Base-by-base conservation (phyloP, 2,888 invertebrate genomes). In the Ametastegia equiseti region DNA sequence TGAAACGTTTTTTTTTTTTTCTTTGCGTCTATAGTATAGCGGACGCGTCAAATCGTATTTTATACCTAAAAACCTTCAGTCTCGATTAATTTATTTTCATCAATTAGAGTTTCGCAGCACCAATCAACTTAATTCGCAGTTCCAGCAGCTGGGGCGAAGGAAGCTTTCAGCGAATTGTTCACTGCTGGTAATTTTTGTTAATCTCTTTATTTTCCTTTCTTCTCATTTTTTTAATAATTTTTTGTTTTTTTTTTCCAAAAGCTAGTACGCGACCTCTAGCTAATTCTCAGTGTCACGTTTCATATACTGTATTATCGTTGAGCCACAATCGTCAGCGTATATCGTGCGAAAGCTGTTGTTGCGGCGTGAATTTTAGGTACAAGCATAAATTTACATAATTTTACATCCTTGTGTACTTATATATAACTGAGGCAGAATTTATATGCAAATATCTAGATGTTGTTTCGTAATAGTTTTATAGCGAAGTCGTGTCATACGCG, bases 381-480 rank as follows among this genome's bases (percentile, higher is more conserved):
- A 5, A 50, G 54, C 73, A 73, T 75, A 75, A 75, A 75, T 75
- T 75, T 54, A 33, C 75, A 75, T 50, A 54, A 54, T 54, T 54
- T 54, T 54, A 36, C 47, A 33, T 23, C 54, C 36, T 54, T 23
- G 19, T 15, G 9, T 9, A 19, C 65, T 67, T 39, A 19, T 36
- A 7, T 36, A 39, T 13, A 63, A 15, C 27, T n/a, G n/a, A 15
- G 7, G 19, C 33, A 65, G n/a, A 19, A 42, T 42, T 54, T 65
- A 9, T 36, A 65, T 65, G 65, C 19, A 67, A 60, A 60, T 60
- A 2, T 11, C 13, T 13, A 30, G 11, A 27, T 60, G 60, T 60
- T 23, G 15, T 60, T 60, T 60, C 13, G 15, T 11, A 15, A 60
- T 60, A 2, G 15, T 60, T 15, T 60, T 60, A 30, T 30, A 15